Conservation (phyloP, 2,797 vertebrate species). For the Myoxocephalus aenaeus region DNA sequence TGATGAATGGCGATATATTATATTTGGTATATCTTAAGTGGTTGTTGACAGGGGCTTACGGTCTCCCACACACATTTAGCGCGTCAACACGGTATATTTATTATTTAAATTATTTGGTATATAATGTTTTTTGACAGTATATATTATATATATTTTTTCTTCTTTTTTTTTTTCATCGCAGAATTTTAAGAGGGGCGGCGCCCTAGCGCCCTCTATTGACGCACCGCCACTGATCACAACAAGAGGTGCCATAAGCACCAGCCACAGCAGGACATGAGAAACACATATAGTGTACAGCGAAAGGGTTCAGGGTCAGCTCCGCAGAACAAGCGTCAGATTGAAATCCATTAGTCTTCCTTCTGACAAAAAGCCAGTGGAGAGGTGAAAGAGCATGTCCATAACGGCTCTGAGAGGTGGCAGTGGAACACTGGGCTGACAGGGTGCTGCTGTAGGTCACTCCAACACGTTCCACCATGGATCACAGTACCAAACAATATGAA, state of each 20-base stretch:
- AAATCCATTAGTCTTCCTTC: slow-evolving; percentile 33
- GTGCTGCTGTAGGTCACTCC: not conserved
- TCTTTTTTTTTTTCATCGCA: too few species aligned
- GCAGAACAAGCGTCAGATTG: slow-evolving; percentile 7
- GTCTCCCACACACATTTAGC: too few species aligned
- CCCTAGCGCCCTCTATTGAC: too few species aligned
- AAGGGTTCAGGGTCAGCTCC: slow-evolving; percentile 18
- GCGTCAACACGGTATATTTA: too few species aligned
- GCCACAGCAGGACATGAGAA: not conserved
- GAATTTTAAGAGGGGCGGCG: too few species aligned
- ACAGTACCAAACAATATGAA: not conserved
- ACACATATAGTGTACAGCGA: not conserved
- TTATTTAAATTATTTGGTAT: too few species aligned
- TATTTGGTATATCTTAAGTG: too few species aligned
- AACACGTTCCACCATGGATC: not conserved
- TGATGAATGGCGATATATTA: too few species aligned
- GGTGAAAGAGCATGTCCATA: slow-evolving; percentile 23
- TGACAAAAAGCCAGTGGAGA: slow-evolving; percentile 43
- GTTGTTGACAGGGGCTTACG: too few species aligned
- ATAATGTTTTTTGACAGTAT: too few species aligned
- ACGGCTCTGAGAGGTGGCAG: slow-evolving; percentile 18
- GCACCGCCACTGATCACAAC: too few species aligned
- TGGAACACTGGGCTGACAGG: not conserved
- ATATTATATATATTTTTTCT: too few species aligned
- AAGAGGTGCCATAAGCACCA: not conserved